Percentiles rank a stretch among this genome's conserved stretches.
These are phyloP conservation scores for Papilio machaon DNA, from an alignment of 1,140 invertebrate species.

Conservation along the genomic window DNA sequence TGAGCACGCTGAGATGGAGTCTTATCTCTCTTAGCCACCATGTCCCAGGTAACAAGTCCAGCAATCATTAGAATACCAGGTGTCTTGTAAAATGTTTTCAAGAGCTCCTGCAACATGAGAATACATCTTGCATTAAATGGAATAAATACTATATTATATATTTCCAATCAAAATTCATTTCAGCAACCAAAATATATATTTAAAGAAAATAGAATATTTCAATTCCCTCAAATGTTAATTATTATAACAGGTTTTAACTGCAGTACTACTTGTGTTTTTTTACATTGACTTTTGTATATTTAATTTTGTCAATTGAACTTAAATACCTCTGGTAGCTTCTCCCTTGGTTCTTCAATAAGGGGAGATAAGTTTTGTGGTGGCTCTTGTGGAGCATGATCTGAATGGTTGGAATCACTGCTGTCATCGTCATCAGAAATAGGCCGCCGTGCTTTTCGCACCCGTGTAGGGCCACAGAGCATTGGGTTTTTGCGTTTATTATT, in stretches of 20 bases:
- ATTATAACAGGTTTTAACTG: too few relatives aligned
- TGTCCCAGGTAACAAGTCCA: conserved; percentile 86
- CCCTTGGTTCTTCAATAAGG: conserved; percentile 55
- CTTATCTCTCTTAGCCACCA: conserved; percentile 83
- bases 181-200: too few relatives aligned
- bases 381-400: conserved; percentile 49
- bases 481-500: conserved; percentile 58
- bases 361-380: conserved; percentile 52
- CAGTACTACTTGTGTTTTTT: too few relatives aligned
- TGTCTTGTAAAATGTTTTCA: conserved; percentile 84
- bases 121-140: background rate
- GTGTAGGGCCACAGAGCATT: conserved; percentile 39
- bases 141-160: too few relatives aligned
- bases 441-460: conserved; percentile 54
- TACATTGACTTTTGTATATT: too few relatives aligned
- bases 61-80: conserved; percentile 84
- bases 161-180: too few relatives aligned
- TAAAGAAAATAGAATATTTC: too few relatives aligned
- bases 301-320: background rate
- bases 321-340: conserved; percentile 64
- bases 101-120: conserved; percentile 78
- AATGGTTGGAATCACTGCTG: conserved; percentile 56
- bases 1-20: conserved; percentile 82
- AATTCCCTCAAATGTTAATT: too few relatives aligned
- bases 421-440: conserved; percentile 64